These are phyloP conservation scores for Drosophila tanythrix DNA, from an alignment of 2,888 invertebrate genomes.

Conservation along the genomic window DNA sequence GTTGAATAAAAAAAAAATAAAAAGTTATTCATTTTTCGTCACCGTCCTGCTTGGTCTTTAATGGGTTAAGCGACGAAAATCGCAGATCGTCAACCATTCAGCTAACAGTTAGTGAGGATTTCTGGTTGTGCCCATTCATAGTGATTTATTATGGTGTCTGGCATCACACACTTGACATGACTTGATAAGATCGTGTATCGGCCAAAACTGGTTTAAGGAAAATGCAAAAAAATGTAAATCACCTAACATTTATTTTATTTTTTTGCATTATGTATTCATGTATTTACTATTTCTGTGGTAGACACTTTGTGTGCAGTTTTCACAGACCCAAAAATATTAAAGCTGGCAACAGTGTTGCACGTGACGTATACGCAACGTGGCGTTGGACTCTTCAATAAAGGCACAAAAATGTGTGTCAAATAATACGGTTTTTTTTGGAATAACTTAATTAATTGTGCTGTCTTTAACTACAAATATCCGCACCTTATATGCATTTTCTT, in stretches of 20 bases:
- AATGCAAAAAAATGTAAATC: slow-evolving; percentile 33
- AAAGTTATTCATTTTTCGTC: not conserved
- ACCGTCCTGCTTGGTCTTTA: slow-evolving; percentile 10
- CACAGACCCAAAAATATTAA: slow-evolving; percentile 22
- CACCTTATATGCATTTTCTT: slow-evolving; percentile 56
- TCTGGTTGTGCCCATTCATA: slow-evolving; percentile 46
- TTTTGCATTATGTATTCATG: not conserved
- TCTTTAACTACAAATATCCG: slow-evolving; percentile 37
- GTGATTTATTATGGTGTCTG: slow-evolving; percentile 57
- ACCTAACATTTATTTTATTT: slow-evolving; percentile 7
- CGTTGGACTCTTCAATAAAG: slow-evolving; percentile 12
- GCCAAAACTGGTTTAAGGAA: slow-evolving; percentile 54
- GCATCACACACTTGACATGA: slow-evolving; percentile 24
- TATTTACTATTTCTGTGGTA: not conserved
- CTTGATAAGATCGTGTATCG: slow-evolving; percentile 46
- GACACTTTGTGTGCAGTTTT: slow-evolving; percentile 1
- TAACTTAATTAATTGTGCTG: slow-evolving; percentile 25
- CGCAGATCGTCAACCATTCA: slow-evolving; percentile 22
- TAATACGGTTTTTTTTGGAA: not conserved
- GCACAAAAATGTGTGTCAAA: slow-evolving; percentile 57
- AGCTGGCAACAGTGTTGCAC: slow-evolving; percentile 30
- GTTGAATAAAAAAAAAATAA: not conserved
- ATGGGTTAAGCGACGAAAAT: slow-evolving; percentile 42
- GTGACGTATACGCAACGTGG: slow-evolving; percentile 70
- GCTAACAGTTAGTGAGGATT: slow-evolving; percentile 29